Base-by-base conservation (phyloP, 2,888 invertebrate species). In the Noctua janthina region DNA sequence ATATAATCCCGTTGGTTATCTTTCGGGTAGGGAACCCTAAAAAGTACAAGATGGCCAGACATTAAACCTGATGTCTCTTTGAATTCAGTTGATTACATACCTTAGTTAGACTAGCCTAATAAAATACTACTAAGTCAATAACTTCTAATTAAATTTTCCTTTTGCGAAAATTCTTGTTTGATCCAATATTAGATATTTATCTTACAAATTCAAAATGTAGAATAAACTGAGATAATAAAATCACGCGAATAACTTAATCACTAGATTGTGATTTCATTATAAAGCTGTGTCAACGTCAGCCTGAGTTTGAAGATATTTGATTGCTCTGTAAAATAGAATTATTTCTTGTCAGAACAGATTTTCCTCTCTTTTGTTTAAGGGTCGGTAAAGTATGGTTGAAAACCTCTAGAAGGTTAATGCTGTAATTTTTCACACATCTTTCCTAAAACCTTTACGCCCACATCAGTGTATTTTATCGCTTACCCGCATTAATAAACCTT, bases 241-340 rank as follows among this genome's bases (percentile, higher is more conserved):
- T 87, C 64, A 79, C 71, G 51, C n/a, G 62, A 73, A 75, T 78
- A 86, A 85, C 76, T 71, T 68, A 86, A 88, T 82, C 51, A 71
- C 54, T 71, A 68, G 54, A 70, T 73, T 82, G 62, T 81, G 64
- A 86, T 85, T 88, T 84, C 72, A 85, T 83, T 88, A 83, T 46
- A 78, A 72, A 76, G 83, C 74, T 74, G 71, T 82, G 79, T 84
- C 78, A 84, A 84, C 76, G 71, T 82, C 76, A 73, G 46, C 20
- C 62, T 17, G 70, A 64, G 54, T 78, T 86, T 82, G 72, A 62
- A 79, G 79, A 84, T 78, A 74, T 75, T 87, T 89, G 78, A 89
- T 83, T 84, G 79, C 72, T 75, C 67, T 59, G 80, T 78, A 79
- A 78, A 82, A 89, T 86, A 75, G 20, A 89, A 87, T 83, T 83